Conservation (phyloP, 2,888 invertebrate species). For the Netelia fuscicornis region DNA sequence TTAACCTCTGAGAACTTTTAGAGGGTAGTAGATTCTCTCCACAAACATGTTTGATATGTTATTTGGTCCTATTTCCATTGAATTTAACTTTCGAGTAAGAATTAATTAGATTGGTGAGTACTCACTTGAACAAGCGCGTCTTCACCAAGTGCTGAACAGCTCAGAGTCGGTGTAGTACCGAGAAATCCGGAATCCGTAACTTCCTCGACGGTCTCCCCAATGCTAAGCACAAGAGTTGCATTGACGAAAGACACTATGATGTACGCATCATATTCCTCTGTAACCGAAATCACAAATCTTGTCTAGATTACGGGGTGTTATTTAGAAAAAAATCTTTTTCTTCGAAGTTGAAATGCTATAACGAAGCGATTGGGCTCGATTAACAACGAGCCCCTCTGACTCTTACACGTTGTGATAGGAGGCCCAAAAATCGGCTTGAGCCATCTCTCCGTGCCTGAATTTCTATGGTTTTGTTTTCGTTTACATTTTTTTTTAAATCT, state of each 20-base stretch:
- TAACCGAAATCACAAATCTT: slow-evolving; percentile 87
- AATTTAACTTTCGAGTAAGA: neutral
- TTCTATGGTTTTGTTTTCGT: slow-evolving; percentile 28
- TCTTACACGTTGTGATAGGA: slow-evolving; percentile 41
- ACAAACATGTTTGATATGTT: neutral
- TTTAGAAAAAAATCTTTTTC: slow-evolving; percentile 25
- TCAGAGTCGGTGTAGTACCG: slow-evolving; percentile 99
- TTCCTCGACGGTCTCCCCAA: slow-evolving; percentile 99
- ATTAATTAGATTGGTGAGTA: slow-evolving; percentile 16
- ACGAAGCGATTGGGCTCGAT: slow-evolving; percentile 44
- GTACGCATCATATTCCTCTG: slow-evolving; percentile 99
- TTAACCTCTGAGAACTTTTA: too few species aligned
- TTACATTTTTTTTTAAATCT: slow-evolving; percentile 67
- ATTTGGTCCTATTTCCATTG: neutral
- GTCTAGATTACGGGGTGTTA: slow-evolving; percentile 70
- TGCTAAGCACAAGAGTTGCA: slow-evolving; percentile 99
- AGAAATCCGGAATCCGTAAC: slow-evolving; percentile 99
- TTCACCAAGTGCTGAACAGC: slow-evolving; percentile 98
- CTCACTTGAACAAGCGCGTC: slow-evolving; percentile 98
- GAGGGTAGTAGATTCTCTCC: neutral
- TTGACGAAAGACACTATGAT: slow-evolving; percentile 99
- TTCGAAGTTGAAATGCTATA: slow-evolving; percentile 36
- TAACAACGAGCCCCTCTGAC: slow-evolving; percentile 20
- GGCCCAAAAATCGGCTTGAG: slow-evolving; percentile 51
- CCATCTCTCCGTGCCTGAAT: slow-evolving; percentile 53